phyloP scores from a whole-genome alignment of 2,888 invertebrate genomes.

The Cyrtodaria siliqua region DNA sequence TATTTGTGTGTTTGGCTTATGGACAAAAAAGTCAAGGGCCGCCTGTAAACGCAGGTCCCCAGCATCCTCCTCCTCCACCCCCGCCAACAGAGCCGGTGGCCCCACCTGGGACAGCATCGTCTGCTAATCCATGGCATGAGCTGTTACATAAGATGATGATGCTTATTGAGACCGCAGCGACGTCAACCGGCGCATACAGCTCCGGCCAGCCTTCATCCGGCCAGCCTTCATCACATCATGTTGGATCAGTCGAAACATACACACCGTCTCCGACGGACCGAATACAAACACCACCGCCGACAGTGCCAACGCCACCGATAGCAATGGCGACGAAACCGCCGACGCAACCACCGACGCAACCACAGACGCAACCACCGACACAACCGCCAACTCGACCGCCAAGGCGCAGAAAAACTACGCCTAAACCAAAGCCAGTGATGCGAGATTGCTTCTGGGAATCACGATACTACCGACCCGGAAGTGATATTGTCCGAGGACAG shows the following conservation, averaged over 20 bases:
- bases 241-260: too few species aligned
- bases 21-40: too few species aligned
- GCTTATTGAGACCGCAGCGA: slow-evolving; percentile 47
- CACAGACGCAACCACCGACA: not conserved
- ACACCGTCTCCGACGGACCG: not conserved
- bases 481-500: slow-evolving; percentile 62
- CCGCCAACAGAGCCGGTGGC: not conserved
- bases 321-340: not conserved
- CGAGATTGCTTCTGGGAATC: slow-evolving; percentile 62
- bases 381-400: not conserved
- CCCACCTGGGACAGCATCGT: not conserved
- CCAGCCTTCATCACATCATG: not conserved
- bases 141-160: slow-evolving; percentile 60
- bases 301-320: not conserved
- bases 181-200: slow-evolving; percentile 1
- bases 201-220: slow-evolving; percentile 2
- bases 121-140: slow-evolving; percentile 57
- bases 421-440: slow-evolving; percentile 18
- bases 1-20: too few species aligned
- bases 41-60: too few species aligned
- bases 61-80: not conserved
- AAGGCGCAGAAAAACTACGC: slow-evolving; percentile 3
- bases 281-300: not conserved
- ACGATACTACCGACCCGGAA: slow-evolving; percentile 54
- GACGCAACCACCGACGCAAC: too few species aligned